Evolutionary conservation across 2,113 vertebrate genomes (phyloP).

Genomic region (Amphiprion ocellaris): DNA sequence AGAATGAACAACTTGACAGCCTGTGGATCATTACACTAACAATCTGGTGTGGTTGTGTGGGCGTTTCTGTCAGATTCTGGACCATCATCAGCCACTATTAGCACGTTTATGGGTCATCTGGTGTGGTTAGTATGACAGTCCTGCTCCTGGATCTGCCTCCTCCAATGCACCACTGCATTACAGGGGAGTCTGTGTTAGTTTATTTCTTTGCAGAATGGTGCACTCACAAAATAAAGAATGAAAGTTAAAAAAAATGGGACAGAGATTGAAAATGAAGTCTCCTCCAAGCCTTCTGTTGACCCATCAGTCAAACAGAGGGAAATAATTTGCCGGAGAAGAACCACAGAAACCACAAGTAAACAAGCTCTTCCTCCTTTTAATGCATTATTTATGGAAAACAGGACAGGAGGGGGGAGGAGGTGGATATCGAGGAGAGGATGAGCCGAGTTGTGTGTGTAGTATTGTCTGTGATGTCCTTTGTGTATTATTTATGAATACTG

Average conservation of each 20-base stretch:
- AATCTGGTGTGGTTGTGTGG: slow-evolving; percentile 27
- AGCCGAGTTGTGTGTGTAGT: slow-evolving; percentile 55
- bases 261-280: slow-evolving; percentile 45
- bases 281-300: slow-evolving; percentile 67
- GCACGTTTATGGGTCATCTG: slow-evolving; percentile 14
- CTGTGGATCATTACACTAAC: slow-evolving; percentile 51
- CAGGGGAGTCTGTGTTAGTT: slow-evolving; percentile 13
- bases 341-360: slow-evolving; percentile 76
- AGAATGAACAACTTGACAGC: slow-evolving; percentile 26
- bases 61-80: slow-evolving; percentile 39
- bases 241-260: slow-evolving; percentile 20
- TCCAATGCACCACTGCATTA: neutral
- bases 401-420: slow-evolving; percentile 37
- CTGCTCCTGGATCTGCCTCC: slow-evolving; percentile 6
- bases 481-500: slow-evolving; percentile 82
- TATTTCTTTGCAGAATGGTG: neutral
- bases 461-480: slow-evolving; percentile 80
- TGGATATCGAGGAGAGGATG: slow-evolving; percentile 18
- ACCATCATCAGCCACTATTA: slow-evolving; percentile 17
- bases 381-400: slow-evolving; percentile 82
- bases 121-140: slow-evolving; percentile 31
- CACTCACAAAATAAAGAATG: slow-evolving; percentile 3
- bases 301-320: slow-evolving; percentile 76
- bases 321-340: slow-evolving; percentile 78
- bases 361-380: slow-evolving; percentile 78